Base-by-base conservation (phyloP, 2,113 vertebrate genomes). In the Mobula hypostoma region DNA sequence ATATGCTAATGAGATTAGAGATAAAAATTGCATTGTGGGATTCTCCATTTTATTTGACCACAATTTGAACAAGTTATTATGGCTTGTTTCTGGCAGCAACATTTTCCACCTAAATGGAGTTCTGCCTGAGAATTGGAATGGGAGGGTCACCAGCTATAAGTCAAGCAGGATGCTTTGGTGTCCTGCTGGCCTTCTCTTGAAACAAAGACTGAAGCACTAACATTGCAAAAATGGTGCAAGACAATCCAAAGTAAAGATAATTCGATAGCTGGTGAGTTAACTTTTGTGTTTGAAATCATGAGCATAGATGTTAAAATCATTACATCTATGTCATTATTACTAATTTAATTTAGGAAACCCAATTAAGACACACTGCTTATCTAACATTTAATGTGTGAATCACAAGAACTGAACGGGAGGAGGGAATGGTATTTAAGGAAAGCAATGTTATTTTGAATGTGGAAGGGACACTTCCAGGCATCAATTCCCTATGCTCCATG, bases 371-470 rank as follows among this genome's bases (percentile, higher is more conserved):
- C 14, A n/a, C 29, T 66, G 58, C n/a, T 63, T n/a, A 63, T n/a
- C 14, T n/a, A n/a, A n/a, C 29, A n/a, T 61, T 74, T 29, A 88
- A 66, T 68, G 88, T 63, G 32, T 93, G 68, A 36, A 93, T 27
- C 36, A 36, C 72, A 36, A 27, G 66, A 72, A 48, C 2, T 48
- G 17, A 27, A 72, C 68, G 36, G 32, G 68, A 48, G 24, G 90
- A 93, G 19, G 32, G 68, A 93, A 72, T 74, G 68, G 40, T 27
- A 32, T 88, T 88, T 88, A 88, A 88, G 58, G 85, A 88, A 88
- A 88, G 85, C 27, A 88, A 66, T 58, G 63, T 70, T 36, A 48
- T 93, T 74, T 93, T 21, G 17, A 72, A 40, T 74, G 68, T 12
- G 4, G 24, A 70, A 93, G 8, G 9, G 11, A 70, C n/a, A 40